A percentile compares a stretch with the other conserved stretches of the same genome.
These are phyloP conservation scores for Hippopotamus amphibius DNA, from an alignment of 2,113 vertebrate species.

Conservation along the genomic window DNA sequence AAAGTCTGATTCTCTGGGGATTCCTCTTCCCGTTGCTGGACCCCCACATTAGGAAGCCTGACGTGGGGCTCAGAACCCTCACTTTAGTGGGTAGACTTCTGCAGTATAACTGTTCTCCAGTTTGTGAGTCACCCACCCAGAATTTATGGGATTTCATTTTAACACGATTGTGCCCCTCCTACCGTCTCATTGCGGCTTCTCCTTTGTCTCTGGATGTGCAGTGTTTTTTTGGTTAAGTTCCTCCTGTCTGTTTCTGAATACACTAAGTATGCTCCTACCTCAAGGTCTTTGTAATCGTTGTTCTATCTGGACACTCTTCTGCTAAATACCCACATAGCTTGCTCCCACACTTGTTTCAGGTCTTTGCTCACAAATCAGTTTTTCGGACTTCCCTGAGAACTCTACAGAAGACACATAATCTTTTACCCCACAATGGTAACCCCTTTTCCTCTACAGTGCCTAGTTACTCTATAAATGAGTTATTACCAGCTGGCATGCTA, in stretches of 20 bases:
- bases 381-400: neutral
- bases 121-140: too few relatives aligned
- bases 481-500: neutral
- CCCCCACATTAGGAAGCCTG: too few relatives aligned
- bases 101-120: too few relatives aligned
- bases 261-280: neutral
- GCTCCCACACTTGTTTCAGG: neutral
- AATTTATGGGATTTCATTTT: too few relatives aligned
- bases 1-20: too few relatives aligned
- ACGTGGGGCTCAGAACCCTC: too few relatives aligned
- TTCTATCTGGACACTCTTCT: neutral
- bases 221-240: too few relatives aligned
- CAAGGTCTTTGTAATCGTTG: neutral
- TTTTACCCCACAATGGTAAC: neutral
- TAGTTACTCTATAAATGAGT: neutral
- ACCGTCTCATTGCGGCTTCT: too few relatives aligned
- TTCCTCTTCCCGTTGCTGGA: too few relatives aligned
- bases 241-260: neutral
- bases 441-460: neutral
- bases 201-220: too few relatives aligned
- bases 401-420: neutral
- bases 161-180: too few relatives aligned
- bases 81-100: too few relatives aligned
- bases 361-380: conserved; percentile 3
- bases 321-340: neutral